These are phyloP conservation scores for Enteromius viviparus DNA, from an alignment of 2,797 vertebrate species.

Conservation along the genomic window DNA sequence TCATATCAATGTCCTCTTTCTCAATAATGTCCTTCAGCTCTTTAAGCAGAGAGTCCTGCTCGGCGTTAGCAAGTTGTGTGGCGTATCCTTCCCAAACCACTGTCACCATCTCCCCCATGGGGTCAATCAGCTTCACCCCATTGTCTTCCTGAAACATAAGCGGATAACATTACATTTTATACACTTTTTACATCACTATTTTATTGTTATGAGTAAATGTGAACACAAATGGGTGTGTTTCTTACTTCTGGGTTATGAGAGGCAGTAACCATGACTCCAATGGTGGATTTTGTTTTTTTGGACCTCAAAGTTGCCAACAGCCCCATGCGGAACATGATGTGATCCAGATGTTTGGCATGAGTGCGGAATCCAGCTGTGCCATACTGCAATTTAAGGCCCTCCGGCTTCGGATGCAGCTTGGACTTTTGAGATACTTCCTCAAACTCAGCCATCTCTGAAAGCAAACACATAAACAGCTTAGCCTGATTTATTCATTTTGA, in stretches of 20 bases:
- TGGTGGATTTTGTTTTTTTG: constrained; percentile 81
- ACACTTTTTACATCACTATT: background rate
- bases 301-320: constrained; percentile 87
- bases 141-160: constrained; percentile 86
- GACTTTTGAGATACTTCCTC: constrained; percentile 77
- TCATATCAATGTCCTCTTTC: constrained; percentile 81
- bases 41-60: constrained; percentile 78
- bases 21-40: constrained; percentile 79
- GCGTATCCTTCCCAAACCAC: constrained; percentile 89
- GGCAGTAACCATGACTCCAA: constrained; percentile 96
- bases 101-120: constrained; percentile 94
- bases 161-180: background rate
- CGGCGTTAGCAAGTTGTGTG: constrained; percentile 87
- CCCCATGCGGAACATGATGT: constrained; percentile 96
- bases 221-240: background rate
- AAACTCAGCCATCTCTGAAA: constrained; percentile 79
- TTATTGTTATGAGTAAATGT: background rate
- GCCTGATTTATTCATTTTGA: background rate
- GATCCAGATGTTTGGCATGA: constrained; percentile 82
- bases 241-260: constrained; percentile 96
- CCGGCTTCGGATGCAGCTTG: constrained; percentile 79
- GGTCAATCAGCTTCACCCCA: constrained; percentile 92
- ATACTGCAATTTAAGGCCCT: constrained; percentile 84
- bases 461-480: background rate
- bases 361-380: constrained; percentile 93